Percentiles rank a stretch among this genome's conserved stretches.
Evolutionary conservation across 2,113 vertebrate genomes (phyloP).

Genomic region (Lynx canadensis): DNA sequence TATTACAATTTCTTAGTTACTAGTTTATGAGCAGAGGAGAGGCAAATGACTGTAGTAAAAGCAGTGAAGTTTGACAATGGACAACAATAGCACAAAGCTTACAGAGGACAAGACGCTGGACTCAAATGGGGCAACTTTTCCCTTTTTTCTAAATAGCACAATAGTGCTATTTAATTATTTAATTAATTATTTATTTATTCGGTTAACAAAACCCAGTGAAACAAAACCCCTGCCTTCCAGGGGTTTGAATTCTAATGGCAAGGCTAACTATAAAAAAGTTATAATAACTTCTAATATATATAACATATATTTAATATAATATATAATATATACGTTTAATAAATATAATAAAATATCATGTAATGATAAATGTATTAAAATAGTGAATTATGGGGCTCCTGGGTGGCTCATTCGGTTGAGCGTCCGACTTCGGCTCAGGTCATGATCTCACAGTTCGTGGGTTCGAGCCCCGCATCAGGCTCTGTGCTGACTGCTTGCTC

Average conservation of each 20-base stretch:
- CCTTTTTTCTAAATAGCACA: background rate
- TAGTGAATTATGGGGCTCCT: background rate
- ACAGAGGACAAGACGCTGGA: background rate
- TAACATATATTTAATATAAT: no score
- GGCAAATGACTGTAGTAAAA: background rate
- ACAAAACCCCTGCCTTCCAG: background rate
- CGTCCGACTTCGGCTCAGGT: no score
- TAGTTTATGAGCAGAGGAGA: background rate
- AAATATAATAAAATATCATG: background rate
- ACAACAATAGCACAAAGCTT: background rate
- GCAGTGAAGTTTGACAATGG: background rate
- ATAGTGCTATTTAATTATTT: background rate
- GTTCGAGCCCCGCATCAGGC: no score
- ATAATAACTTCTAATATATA: background rate
- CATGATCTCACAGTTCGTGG: no score
- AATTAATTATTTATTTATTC: conserved; percentile 32
- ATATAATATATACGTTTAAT: background rate
- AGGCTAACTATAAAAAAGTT: background rate
- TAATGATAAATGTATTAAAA: background rate
- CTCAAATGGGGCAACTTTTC: background rate
- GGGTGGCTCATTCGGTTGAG: no score
- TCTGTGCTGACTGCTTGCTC: no score
- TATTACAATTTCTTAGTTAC: background rate
- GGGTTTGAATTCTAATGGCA: background rate
- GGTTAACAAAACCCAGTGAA: background rate